Conservation (phyloP, 2,888 invertebrate genomes). For the Drosophila mercatorum region DNA sequence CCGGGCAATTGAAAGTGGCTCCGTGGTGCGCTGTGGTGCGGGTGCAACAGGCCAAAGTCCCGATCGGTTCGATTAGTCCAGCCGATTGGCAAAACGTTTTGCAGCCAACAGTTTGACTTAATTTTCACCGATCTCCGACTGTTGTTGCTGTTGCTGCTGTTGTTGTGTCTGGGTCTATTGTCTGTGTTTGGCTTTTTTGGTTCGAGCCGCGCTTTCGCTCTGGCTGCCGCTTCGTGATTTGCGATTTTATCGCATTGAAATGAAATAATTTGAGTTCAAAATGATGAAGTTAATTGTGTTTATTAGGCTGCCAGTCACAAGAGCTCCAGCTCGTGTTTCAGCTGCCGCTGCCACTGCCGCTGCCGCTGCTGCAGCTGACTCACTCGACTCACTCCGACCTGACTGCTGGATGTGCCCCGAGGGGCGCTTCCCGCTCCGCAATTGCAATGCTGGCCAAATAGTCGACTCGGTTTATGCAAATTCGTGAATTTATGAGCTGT, state of each 20-base stretch:
- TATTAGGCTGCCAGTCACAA: constrained; percentile 78
- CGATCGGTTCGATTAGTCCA: constrained; percentile 61
- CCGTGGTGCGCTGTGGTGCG: constrained; percentile 30
- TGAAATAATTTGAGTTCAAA: constrained; percentile 84
- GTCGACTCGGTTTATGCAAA: constrained; percentile 68
- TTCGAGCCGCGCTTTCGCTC: constrained; percentile 48
- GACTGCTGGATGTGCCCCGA: constrained; percentile 51
- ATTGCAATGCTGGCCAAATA: constrained; percentile 63
- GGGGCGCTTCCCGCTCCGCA: constrained; percentile 61
- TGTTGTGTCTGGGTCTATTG: constrained; percentile 50
- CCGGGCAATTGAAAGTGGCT: constrained; percentile 63
- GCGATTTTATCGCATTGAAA: constrained; percentile 83
- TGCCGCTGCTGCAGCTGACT: constrained; percentile 42
- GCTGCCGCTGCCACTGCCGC: constrained; percentile 4
- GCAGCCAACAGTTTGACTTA: constrained; percentile 81
- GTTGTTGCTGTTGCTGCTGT: background rate
- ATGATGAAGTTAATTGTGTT: constrained; percentile 82
- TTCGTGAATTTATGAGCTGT: constrained; percentile 79
- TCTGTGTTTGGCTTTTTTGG: constrained; percentile 42
- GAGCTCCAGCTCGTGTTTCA: constrained; percentile 48
- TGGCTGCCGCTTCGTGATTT: constrained; percentile 78
- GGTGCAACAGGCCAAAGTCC: constrained; percentile 51
- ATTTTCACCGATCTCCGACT: constrained; percentile 71
- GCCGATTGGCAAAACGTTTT: constrained; percentile 73
- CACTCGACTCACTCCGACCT: constrained; percentile 37